phyloP scores from a whole-genome alignment of 2,797 vertebrate genomes.

The Enteromius anoplus region DNA sequence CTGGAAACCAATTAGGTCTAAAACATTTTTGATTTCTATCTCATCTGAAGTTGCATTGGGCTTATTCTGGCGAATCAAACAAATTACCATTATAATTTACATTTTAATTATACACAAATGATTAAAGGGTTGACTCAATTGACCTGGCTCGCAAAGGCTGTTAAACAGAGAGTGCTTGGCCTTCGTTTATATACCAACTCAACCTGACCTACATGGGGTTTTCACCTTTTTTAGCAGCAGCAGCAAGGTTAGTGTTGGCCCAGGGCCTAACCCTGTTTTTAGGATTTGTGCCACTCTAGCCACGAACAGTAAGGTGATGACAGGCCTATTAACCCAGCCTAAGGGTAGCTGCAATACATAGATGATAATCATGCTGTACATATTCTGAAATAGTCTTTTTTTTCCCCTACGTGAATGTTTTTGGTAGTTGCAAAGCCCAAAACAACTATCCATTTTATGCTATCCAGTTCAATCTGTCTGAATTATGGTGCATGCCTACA shows the following conservation, averaged over 20 bases:
- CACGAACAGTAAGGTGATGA: conserved; percentile 35
- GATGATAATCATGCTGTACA: neutral
- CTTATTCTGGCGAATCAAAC: conserved; percentile 60
- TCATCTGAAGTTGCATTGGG: conserved; percentile 49
- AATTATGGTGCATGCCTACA: conserved; percentile 6
- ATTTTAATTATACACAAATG: conserved; percentile 57
- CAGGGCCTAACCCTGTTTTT: conserved; percentile 71
- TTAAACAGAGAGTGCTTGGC: conserved; percentile 65
- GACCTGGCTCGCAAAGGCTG: conserved; percentile 63
- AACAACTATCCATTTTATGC: neutral
- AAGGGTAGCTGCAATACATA: conserved; percentile 1
- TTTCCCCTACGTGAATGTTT: neutral
- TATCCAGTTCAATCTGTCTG: conserved; percentile 37
- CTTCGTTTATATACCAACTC: conserved; percentile 62
- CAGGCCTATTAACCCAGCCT: conserved; percentile 23
- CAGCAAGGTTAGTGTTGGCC: conserved; percentile 70
- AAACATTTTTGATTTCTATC: conserved; percentile 20
- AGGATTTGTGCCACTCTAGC: conserved; percentile 58
- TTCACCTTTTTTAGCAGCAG: conserved; percentile 67
- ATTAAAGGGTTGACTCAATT: conserved; percentile 30
- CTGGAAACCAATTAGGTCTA: conserved; percentile 34
- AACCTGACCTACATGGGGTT: conserved; percentile 54
- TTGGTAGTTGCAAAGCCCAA: conserved; percentile 3
- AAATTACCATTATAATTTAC: conserved; percentile 66
- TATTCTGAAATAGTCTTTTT: conserved; percentile 9